Conservation (phyloP, 2,888 invertebrate genomes). For the Unio delphinus region DNA sequence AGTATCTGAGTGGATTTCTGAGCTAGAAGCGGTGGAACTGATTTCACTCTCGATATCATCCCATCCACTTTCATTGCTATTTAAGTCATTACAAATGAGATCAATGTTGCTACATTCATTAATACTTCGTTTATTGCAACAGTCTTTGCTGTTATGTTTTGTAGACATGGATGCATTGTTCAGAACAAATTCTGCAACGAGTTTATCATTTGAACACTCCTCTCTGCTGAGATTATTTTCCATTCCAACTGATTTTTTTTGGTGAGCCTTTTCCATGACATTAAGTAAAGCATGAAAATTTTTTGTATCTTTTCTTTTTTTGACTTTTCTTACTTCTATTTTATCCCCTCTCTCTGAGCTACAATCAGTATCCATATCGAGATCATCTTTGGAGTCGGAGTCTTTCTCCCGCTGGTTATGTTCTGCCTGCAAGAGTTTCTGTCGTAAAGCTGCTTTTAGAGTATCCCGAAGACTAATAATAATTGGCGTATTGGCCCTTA, state of each 20-base stretch:
- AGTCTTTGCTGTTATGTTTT: conserved; percentile 20
- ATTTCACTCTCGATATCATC: conserved; percentile 58
- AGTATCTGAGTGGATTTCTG: conserved; percentile 58
- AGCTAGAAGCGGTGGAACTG: conserved; percentile 56
- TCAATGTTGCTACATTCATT: conserved; percentile 65
- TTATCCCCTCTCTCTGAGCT: conserved; percentile 29
- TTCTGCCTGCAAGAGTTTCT: conserved; percentile 48
- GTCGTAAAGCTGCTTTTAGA: conserved; percentile 51
- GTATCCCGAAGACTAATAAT: conserved; percentile 64
- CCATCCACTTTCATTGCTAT: conserved; percentile 45
- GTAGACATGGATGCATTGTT: conserved; percentile 52
- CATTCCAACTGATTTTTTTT: conserved; percentile 34
- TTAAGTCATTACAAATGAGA: conserved; percentile 68
- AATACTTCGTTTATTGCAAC: conserved; percentile 50
- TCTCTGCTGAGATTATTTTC: conserved; percentile 25
- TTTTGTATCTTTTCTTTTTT: conserved; percentile 58
- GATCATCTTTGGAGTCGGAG: conserved; percentile 27
- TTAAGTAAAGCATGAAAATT: conserved; percentile 67
- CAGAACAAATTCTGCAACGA: conserved; percentile 50
- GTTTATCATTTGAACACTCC: conserved; percentile 32
- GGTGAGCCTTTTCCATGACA: conserved; percentile 64
- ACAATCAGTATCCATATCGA: conserved; percentile 30
- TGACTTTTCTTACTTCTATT: conserved; percentile 21
- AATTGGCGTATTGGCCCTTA: conserved; percentile 59
- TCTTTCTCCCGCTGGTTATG: conserved; percentile 32